Conservation (phyloP, 2,888 invertebrate species). For the Sesamia inferens region DNA sequence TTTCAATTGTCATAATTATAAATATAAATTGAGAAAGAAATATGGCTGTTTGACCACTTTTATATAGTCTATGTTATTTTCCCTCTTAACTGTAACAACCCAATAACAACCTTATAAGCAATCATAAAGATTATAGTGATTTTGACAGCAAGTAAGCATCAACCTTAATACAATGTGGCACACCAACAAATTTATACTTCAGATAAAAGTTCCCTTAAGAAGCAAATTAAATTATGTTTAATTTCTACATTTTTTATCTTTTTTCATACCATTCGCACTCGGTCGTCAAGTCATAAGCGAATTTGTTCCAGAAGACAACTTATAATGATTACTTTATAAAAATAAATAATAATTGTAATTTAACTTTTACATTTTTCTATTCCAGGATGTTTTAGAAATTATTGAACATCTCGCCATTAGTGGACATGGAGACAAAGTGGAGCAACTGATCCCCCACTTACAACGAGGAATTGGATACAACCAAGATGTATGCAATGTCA, state of each 20-base stretch:
- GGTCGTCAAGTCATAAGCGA: too few species aligned
- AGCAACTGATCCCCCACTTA: conserved; percentile 91
- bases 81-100: not conserved
- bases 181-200: not conserved
- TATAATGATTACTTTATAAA: too few species aligned
- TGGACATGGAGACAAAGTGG: conserved; percentile 91
- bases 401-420: conserved; percentile 92
- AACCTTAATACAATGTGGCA: not conserved
- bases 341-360: not conserved
- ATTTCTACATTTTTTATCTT: not conserved
- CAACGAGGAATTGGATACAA: conserved; percentile 92
- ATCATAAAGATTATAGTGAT: not conserved
- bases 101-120: not conserved
- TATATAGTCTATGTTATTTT: not conserved
- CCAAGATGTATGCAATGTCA: conserved; percentile 93
- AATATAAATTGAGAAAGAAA: not conserved
- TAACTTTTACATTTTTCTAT: conserved; percentile 38
- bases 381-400: conserved; percentile 92
- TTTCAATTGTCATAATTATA: not conserved
- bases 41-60: not conserved
- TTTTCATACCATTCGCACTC: too few species aligned
- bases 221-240: not conserved
- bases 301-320: too few species aligned
- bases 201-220: not conserved
- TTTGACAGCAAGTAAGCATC: not conserved